phyloP scores from a whole-genome alignment of 2,113 vertebrate genomes.

The Cryptotis parvus region DNA sequence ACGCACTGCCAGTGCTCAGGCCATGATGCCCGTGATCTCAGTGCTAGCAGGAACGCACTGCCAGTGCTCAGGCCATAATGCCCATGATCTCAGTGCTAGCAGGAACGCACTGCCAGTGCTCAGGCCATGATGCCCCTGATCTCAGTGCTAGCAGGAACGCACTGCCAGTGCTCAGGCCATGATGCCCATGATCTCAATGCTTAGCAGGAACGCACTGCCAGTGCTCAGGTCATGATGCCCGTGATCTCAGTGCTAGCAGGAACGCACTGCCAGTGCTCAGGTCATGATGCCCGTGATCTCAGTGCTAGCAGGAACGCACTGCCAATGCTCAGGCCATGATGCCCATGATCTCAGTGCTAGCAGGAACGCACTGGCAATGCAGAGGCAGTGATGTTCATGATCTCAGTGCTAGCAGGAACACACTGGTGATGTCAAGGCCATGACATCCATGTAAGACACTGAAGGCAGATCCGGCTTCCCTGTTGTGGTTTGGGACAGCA shows the following conservation, averaged over 20 bases:
- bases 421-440: neutral
- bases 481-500: neutral
- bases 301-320: neutral
- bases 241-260: slow-evolving; percentile 5
- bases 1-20: neutral
- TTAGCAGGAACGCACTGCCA: neutral
- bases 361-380: neutral
- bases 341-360: slow-evolving; percentile 18
- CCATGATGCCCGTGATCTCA: too few species aligned
- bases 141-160: slow-evolving; percentile 2
- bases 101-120: neutral
- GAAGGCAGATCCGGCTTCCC: neutral
- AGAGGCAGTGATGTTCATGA: too few species aligned
- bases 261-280: neutral
- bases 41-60: neutral
- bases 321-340: neutral
- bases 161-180: neutral
- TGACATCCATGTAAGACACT: too few species aligned
- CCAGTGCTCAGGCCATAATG: too few species aligned
- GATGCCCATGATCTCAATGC: too few species aligned
- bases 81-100: slow-evolving; percentile 8
- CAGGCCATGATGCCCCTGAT: too few species aligned
- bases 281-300: too few species aligned
- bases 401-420: slow-evolving; percentile 12
- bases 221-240: too few species aligned